Conservation (phyloP, 2,113 vertebrate species). For the Chloebia gouldiae region DNA sequence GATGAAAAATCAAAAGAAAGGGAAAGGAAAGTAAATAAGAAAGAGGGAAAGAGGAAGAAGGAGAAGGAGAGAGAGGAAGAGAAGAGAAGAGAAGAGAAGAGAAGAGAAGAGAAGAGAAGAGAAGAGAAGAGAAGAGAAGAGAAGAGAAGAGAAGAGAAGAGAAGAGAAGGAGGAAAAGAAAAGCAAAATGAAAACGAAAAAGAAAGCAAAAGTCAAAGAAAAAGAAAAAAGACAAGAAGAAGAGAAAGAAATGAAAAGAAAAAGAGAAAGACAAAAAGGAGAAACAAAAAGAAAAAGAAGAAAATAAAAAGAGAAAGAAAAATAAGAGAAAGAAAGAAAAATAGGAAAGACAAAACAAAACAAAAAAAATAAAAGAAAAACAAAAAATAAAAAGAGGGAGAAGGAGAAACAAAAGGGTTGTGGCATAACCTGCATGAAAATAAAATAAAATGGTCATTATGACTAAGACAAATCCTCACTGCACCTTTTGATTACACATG, state of each 20-base stretch:
- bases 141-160: too few relatives aligned
- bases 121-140: too few relatives aligned
- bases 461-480: not conserved
- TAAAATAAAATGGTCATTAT: not conserved
- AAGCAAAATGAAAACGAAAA: rapidly evolving
- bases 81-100: rapidly evolving
- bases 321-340: rapidly evolving
- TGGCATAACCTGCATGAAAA: not conserved
- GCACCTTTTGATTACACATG: not conserved
- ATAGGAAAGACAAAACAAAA: not conserved
- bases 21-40: too few relatives aligned
- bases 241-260: rapidly evolving
- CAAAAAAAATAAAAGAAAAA: too few relatives aligned
- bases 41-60: too few relatives aligned
- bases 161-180: too few relatives aligned
- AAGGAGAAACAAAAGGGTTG: not conserved
- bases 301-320: too few relatives aligned
- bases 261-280: rapidly evolving
- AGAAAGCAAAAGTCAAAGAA: too few relatives aligned
- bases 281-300: rapidly evolving
- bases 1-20: rapidly evolving
- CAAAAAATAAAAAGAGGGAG: rapidly evolving
- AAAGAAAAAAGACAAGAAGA: too few relatives aligned
- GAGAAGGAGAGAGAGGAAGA: not conserved
- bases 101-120: rapidly evolving